A percentile compares a stretch with the other conserved stretches of the same genome.
phyloP scores from a whole-genome alignment of 2,888 invertebrate genomes.

The Leuctra nigra region DNA sequence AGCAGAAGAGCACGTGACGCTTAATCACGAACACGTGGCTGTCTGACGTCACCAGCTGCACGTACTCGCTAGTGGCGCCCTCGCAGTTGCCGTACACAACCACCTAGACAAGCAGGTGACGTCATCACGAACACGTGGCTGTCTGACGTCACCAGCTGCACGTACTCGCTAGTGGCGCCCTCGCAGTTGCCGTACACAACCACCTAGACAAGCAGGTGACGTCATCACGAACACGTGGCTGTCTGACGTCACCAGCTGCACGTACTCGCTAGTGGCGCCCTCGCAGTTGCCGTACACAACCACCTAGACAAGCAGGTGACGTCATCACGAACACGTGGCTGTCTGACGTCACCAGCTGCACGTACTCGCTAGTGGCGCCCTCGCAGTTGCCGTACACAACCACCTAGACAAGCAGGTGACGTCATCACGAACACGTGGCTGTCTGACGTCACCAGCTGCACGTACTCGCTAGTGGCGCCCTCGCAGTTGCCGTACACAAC shows the following conservation, averaged over 20 bases:
- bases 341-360: neutral
- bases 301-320: too few species aligned
- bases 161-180: neutral
- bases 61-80: neutral
- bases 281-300: conserved; percentile 4
- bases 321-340: neutral
- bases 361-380: neutral
- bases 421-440: neutral
- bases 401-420: too few species aligned
- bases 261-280: neutral
- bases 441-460: neutral
- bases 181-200: conserved; percentile 4
- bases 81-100: conserved; percentile 1
- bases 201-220: too few species aligned
- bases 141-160: neutral
- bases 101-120: too few species aligned
- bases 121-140: neutral
- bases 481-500: conserved; percentile 4
- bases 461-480: neutral
- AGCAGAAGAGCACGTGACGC: neutral
- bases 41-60: neutral
- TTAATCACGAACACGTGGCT: neutral
- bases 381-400: conserved; percentile 4
- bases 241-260: neutral
- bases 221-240: neutral